phyloP scores from a whole-genome alignment of 2,888 invertebrate species.

The Lapara coniferarum region DNA sequence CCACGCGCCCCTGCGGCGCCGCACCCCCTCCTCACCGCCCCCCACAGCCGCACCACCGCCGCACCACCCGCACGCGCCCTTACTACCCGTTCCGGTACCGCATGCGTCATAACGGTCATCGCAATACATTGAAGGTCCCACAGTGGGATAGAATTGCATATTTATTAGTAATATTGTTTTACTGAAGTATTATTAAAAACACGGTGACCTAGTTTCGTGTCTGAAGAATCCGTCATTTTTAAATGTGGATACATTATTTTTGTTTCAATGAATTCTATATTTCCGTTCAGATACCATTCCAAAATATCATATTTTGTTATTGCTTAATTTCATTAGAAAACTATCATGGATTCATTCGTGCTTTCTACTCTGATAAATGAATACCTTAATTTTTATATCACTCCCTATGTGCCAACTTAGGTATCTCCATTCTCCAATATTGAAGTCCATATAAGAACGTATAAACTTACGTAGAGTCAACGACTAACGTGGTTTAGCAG shows the following conservation, averaged over 20 bases:
- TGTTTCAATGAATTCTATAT: neutral
- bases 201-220: conserved; percentile 39
- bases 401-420: too few species aligned
- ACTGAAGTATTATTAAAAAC: conserved; percentile 31
- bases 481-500: too few species aligned
- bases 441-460: too few species aligned
- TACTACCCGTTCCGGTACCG: conserved; percentile 52
- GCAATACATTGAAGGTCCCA: neutral
- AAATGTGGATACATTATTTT: conserved; percentile 16
- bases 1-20: conserved; percentile 49
- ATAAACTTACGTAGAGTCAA: too few species aligned
- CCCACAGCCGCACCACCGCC: conserved; percentile 44
- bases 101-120: conserved; percentile 77
- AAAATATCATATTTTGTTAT: neutral
- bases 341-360: too few species aligned
- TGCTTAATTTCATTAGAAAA: too few species aligned
- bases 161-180: neutral
- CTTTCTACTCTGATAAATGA: too few species aligned
- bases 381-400: neutral
- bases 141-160: neutral
- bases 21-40: conserved; percentile 51
- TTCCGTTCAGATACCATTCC: neutral
- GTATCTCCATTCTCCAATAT: too few species aligned
- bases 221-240: conserved; percentile 1
- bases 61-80: conserved; percentile 13